A percentile compares a stretch with the other conserved stretches of the same genome.
Conservation (phyloP, 2,113 vertebrate species). For the Gymnogyps californianus region DNA sequence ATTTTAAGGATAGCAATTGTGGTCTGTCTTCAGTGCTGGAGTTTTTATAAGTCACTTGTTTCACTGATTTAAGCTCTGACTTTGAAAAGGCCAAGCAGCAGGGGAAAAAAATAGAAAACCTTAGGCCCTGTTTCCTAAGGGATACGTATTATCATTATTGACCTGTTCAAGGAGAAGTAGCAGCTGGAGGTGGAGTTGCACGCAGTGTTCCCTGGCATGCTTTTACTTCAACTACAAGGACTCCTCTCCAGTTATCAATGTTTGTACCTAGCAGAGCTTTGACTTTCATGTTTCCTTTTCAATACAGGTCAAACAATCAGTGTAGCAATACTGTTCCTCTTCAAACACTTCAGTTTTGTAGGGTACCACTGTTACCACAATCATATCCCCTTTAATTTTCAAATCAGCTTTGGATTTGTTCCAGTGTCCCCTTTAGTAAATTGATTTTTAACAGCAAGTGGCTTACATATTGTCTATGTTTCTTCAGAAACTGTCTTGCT, state of each 20-base stretch:
- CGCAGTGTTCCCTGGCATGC: not conserved
- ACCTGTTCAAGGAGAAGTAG: slow-evolving; percentile 38
- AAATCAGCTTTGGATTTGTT: slow-evolving; percentile 64
- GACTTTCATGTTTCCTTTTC: slow-evolving; percentile 64
- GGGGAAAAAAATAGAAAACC: not conserved
- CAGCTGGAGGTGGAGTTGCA: slow-evolving; percentile 20
- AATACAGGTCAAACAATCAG: slow-evolving; percentile 55
- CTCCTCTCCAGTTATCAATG: slow-evolving; percentile 41
- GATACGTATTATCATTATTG: slow-evolving; percentile 46
- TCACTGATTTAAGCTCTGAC: slow-evolving; percentile 2
- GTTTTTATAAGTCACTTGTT: not conserved
- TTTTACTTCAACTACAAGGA: slow-evolving; percentile 58
- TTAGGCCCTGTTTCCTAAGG: not conserved
- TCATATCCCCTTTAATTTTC: slow-evolving; percentile 58
- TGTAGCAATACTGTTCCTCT: slow-evolving; percentile 24
- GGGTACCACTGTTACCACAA: not conserved
- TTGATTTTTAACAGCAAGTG: slow-evolving; percentile 60
- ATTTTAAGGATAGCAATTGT: not conserved
- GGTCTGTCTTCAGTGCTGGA: not conserved
- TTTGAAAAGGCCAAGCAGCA: slow-evolving; percentile 35
- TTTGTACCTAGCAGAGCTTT: slow-evolving; percentile 52
- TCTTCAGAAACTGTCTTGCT: slow-evolving; percentile 13
- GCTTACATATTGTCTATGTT: slow-evolving; percentile 13
- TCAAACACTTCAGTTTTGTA: slow-evolving; percentile 15
- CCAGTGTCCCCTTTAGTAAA: slow-evolving; percentile 49